Evolutionary conservation across 2,113 vertebrate species (phyloP), one percentile per base, ranked within the genome.

Genomic region (Ornithorhynchus anatinus): DNA sequence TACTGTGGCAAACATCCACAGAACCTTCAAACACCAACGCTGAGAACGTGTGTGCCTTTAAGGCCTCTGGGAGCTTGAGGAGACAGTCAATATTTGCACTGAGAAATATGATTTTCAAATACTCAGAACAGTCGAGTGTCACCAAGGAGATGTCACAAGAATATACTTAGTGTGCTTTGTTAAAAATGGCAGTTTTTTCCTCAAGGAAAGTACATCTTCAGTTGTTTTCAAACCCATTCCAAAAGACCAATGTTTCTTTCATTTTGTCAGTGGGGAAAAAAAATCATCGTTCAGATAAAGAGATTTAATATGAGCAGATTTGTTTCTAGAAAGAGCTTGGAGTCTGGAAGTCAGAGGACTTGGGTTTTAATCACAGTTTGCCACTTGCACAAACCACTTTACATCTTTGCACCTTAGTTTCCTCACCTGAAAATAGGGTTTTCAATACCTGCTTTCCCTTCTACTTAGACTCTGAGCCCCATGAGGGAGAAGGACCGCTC

Each of bases 231-330:
- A 65, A 43, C 10, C 70, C 10, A 78, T 36, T 73, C 45, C 52
- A 61, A 23, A 36, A 79, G 43, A 44, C 48, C 29, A 16, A 47
- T 27, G 27, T 7, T 38, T 44, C 29, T 72, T 73, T 67, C 38
- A 70, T 72, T 61, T 54, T 73, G 64, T 74, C 58, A 37, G 38
- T 50, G 32, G 68, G 53, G 50, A 60, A 77, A 62, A 70, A 77
- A 75, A 75, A 79, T 23, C 62, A 8, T 16, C 17, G 54, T 71
- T 59, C 73, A 51, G 69, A 78, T 56, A 66, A 7, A 69, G 35
- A 25, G 66, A 73, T 59, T 62, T 54, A 44, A 15, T 69, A 65
- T 71, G 11, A 65, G 45, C 37, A 66, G 44, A 77, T 25, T 23
- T 71, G 47, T 50, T 65, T 69, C 56, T 43, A 37, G 59, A 62